phyloP scores from a whole-genome alignment of 2,888 invertebrate genomes.

The Plagiodera versicolora region DNA sequence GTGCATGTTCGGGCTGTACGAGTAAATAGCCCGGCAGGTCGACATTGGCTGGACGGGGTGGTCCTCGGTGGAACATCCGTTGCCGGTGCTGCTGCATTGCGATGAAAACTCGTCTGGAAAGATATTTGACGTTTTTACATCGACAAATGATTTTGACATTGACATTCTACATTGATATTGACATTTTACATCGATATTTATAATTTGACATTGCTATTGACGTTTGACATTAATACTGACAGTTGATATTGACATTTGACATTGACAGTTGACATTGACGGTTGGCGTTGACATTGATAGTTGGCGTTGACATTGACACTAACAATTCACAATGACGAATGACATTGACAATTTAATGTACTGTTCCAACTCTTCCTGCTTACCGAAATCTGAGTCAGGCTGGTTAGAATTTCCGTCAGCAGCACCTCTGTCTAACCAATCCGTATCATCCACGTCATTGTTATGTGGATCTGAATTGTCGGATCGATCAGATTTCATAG shows the following conservation, averaged over 20 bases:
- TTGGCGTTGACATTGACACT: too few relatives aligned
- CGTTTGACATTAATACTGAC: neutral
- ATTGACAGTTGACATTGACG: too few relatives aligned
- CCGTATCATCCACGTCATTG: conserved; percentile 59
- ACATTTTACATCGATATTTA: neutral
- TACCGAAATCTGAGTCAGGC: conserved; percentile 83
- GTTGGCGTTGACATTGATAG: neutral
- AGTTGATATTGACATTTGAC: neutral
- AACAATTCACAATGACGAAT: neutral
- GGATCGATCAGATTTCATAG: conserved; percentile 49
- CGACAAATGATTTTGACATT: neutral
- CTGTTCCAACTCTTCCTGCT: conserved; percentile 36
- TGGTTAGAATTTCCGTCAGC: conserved; percentile 86
- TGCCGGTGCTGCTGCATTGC: conserved; percentile 63
- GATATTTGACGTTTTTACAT: neutral
- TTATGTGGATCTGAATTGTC: conserved; percentile 58
- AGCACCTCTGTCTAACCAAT: conserved; percentile 75
- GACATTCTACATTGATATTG: neutral
- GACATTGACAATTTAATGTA: too few relatives aligned
- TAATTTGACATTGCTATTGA: neutral
- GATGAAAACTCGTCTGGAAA: conserved; percentile 79
- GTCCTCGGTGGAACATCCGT: conserved; percentile 52
- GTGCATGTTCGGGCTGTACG: conserved; percentile 82
- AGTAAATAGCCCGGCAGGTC: conserved; percentile 83
- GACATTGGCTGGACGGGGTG: conserved; percentile 61